A percentile compares a stretch with the other conserved stretches of the same genome.
These are phyloP conservation scores for Brachynemurus nebulosus DNA, from an alignment of 2,888 invertebrate species.

Conservation along the genomic window DNA sequence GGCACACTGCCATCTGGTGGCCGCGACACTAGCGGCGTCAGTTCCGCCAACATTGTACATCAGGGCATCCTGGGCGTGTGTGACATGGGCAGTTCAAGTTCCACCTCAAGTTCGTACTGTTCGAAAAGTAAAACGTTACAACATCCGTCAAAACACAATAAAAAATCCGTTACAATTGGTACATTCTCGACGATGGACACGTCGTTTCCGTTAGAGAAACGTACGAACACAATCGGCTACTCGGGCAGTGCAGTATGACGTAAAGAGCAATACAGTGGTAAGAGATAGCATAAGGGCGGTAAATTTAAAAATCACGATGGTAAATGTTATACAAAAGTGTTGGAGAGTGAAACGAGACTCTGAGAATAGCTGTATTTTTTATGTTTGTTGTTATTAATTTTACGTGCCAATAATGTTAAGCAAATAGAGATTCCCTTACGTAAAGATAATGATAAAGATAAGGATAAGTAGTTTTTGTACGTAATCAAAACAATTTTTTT, in stretches of 20 bases:
- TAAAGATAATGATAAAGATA: too few relatives aligned
- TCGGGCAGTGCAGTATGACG: constrained; percentile 31
- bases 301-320: constrained; percentile 8
- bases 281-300: constrained; percentile 9
- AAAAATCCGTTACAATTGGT: constrained; percentile 31
- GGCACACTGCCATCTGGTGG: constrained; percentile 27
- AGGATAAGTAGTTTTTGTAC: too few relatives aligned
- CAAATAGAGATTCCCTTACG: not conserved
- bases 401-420: not conserved
- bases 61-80: constrained; percentile 31
- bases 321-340: constrained; percentile 9
- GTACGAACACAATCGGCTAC: constrained; percentile 26
- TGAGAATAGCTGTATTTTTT: constrained; percentile 7
- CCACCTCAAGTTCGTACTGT: constrained; percentile 28
- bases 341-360: constrained; percentile 10
- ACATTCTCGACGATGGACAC: constrained; percentile 30
- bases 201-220: constrained; percentile 25
- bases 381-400: constrained; percentile 2
- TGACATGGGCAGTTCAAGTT: constrained; percentile 29
- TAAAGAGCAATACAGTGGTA: constrained; percentile 9
- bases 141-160: constrained; percentile 26
- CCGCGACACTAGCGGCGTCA: constrained; percentile 14
- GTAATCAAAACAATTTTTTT: too few relatives aligned
- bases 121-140: constrained; percentile 30
- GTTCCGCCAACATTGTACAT: constrained; percentile 24